A percentile compares a stretch with the other conserved stretches of the same genome.
Conservation (phyloP, 92 coral and sea anemone species). For the Epizoanthus rinbou region DNA sequence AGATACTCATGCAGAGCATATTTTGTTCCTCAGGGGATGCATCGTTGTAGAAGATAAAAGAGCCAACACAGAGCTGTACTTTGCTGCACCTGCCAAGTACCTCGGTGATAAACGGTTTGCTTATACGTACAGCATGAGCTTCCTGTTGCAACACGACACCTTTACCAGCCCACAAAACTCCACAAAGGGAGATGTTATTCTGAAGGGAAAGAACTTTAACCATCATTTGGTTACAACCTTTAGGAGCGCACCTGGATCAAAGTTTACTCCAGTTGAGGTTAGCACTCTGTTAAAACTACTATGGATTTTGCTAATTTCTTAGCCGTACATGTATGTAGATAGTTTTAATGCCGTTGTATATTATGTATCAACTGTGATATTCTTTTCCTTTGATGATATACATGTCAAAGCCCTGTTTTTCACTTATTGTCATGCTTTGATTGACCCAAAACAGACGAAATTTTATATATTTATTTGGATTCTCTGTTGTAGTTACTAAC, state of each 20-base stretch:
- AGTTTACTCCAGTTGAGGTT: constrained; percentile 62
- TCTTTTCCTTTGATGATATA: no score
- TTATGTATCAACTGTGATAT: no score
- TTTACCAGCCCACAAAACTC: constrained; percentile 52
- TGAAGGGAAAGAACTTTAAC: constrained; percentile 74
- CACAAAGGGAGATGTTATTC: constrained; percentile 81
- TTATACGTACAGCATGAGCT: constrained; percentile 75
- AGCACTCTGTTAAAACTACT: constrained; percentile 3
- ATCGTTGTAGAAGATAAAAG: constrained; percentile 51
- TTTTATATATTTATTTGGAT: no score
- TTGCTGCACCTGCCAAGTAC: constrained; percentile 76
- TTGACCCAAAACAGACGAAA: no score
- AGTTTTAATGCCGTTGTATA: no score
- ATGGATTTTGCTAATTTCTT: no score
- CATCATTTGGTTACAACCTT: constrained; percentile 73
- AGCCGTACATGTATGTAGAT: no score
- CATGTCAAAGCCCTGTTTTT: no score
- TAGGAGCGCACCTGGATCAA: constrained; percentile 50
- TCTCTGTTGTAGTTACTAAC: no score
- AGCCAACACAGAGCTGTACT: constrained; percentile 56
- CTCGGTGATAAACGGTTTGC: constrained; percentile 78
- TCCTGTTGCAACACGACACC: constrained; percentile 64
- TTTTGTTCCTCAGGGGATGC: constrained; percentile 54
- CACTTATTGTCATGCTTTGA: no score
- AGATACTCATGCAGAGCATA: neutral